phyloP scores from a whole-genome alignment of 2,888 invertebrate species.

The Plutella xylostella region DNA sequence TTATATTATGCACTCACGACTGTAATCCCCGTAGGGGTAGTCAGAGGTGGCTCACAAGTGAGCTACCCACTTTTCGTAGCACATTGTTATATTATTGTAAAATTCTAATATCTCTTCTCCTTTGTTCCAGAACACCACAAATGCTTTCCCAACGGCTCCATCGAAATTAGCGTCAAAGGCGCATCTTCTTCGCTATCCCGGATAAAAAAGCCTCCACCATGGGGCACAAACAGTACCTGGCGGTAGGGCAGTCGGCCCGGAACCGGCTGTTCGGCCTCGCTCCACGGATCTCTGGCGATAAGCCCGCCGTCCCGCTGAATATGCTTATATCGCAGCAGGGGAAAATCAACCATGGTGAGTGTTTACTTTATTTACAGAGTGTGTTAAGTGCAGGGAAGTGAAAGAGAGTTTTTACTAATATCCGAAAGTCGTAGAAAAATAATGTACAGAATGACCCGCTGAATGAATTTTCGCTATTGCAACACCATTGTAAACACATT shows the following conservation, averaged over 20 bases:
- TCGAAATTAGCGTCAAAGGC: too few species aligned
- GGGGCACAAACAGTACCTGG: slow-evolving; percentile 83
- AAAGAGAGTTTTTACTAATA: neutral
- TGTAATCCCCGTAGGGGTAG: too few species aligned
- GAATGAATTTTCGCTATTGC: too few species aligned
- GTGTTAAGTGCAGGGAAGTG: neutral
- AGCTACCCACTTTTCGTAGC: too few species aligned
- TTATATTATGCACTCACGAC: too few species aligned
- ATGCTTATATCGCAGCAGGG: slow-evolving; percentile 86
- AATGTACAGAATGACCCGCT: neutral
- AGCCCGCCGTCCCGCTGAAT: slow-evolving; percentile 72
- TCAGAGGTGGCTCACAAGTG: too few species aligned
- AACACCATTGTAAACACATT: neutral
- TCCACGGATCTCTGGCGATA: slow-evolving; percentile 48
- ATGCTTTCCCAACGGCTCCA: too few species aligned
- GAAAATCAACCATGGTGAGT: slow-evolving; percentile 83
- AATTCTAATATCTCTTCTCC: too few species aligned
- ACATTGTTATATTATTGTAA: too few species aligned
- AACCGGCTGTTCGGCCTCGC: slow-evolving; percentile 78
- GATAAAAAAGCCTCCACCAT: slow-evolving; percentile 36
- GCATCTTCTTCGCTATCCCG: too few species aligned
- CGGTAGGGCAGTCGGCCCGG: slow-evolving; percentile 79
- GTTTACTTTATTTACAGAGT: neutral
- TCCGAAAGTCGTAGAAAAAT: neutral
- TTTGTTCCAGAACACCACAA: too few species aligned